Conservation (phyloP, 2,888 invertebrate species). For the Phrixothrix hirtus region DNA sequence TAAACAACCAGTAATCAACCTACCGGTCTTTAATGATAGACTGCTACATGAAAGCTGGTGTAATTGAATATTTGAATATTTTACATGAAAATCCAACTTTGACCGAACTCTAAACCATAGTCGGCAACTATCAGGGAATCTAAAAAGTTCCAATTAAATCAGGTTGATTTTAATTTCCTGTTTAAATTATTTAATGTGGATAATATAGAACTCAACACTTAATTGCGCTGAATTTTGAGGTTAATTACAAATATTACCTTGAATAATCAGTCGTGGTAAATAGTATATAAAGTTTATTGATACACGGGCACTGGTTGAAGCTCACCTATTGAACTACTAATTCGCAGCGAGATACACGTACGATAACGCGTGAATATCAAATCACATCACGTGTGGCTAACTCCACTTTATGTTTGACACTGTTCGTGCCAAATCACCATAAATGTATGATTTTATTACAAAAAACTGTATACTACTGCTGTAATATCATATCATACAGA, state of each 20-base stretch:
- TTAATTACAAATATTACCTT: no score
- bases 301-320: conserved; percentile 6
- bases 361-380: conserved; percentile 38
- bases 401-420: conserved; percentile 45
- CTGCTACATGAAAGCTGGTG: conserved; percentile 30
- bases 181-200: no score
- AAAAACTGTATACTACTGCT: conserved; percentile 36
- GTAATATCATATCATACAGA: conserved; percentile 24
- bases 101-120: conserved; percentile 6
- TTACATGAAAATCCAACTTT: conserved; percentile 18
- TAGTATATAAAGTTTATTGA: conserved; percentile 1
- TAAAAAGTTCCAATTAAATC: no score
- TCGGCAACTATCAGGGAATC: no score
- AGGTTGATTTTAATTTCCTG: no score
- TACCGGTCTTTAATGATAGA: conserved; percentile 29
- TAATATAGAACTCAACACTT: no score
- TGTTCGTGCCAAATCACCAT: conserved; percentile 48
- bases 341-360: conserved; percentile 33
- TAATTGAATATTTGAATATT: conserved; percentile 37
- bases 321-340: conserved; percentile 24
- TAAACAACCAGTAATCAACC: conserved; percentile 30
- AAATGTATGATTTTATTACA: conserved; percentile 49
- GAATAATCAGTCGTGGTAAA: not conserved
- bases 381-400: conserved; percentile 35
- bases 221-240: no score